Base-by-base conservation (phyloP, 2,888 invertebrate genomes). In the Andrena trimmerana region DNA sequence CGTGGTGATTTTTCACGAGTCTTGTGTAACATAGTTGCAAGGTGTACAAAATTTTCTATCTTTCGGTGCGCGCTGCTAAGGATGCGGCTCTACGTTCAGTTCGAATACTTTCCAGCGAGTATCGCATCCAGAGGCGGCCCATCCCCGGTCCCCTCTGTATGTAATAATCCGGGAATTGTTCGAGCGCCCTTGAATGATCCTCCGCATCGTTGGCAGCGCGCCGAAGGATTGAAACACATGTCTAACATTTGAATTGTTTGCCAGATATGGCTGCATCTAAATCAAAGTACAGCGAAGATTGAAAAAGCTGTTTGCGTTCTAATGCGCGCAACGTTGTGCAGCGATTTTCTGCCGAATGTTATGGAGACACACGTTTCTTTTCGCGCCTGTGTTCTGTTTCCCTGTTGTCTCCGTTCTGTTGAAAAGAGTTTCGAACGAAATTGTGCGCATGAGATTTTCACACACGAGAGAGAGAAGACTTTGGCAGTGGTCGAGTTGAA, bases 221-320 rank as follows among this genome's bases (percentile, higher is more conserved):
- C 50, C 63, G 54, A 27, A 63, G 52, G 67, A 27, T 36, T 60
- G 54, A 50, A 27, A 13, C 67, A 67, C 29, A 71, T 88, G 63
- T 85, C 86, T 90, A 89, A 90, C 86, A 62, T 82, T 87, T 87
- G 79, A 89, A 88, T 91, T 80, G 92, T 92, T 92, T 89, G 90
- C 90, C 91, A 92, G 92, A 92, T 91, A 91, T 89, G 91, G 91
- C 90, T 88, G 90, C 89, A 84, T 86, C 90, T 91, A 92, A 89
- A 84, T 92, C 89, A 89, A 90, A 88, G 84, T 80, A 86, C 89
- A 88, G 88, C 88, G 89, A 90, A 83, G 81, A 69, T 72, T 75
- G 66, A 83, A 79, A 76, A 67, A 75, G 80, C 68, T 78, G 76
- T 86, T 86, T 82, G 70, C 75, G 79, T 78, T 82, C 73, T 77